phyloP scores from a whole-genome alignment of 2,113 vertebrate species.

The Grammomys surdaster region DNA sequence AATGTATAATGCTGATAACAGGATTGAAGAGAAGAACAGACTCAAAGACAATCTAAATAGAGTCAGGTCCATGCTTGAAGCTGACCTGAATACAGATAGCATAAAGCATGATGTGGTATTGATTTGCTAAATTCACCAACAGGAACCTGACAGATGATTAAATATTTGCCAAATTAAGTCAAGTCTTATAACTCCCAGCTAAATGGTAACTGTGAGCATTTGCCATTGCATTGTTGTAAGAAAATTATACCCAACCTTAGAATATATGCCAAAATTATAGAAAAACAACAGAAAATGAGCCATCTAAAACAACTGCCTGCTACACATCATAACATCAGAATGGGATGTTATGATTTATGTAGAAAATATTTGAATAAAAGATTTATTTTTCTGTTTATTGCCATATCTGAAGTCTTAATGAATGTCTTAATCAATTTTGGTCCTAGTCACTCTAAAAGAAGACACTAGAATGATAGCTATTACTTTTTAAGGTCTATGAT shows the following conservation, averaged over 20 bases:
- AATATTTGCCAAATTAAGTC: conserved; percentile 65
- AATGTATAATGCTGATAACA: background rate
- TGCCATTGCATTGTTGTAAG: background rate
- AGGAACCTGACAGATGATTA: conserved; percentile 69
- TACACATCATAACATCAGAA: background rate
- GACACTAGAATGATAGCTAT: background rate
- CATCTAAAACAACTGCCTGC: background rate
- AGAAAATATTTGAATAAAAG: background rate
- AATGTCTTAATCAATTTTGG: background rate
- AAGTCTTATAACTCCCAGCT: conserved; percentile 23
- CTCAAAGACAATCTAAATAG: conserved; percentile 67
- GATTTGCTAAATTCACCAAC: conserved; percentile 72
- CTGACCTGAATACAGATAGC: conserved; percentile 69
- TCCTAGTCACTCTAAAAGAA: background rate
- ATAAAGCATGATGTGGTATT: conserved; percentile 72
- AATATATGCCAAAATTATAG: conserved; percentile 28
- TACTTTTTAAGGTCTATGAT: background rate
- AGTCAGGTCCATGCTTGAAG: conserved; percentile 53
- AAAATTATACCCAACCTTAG: conserved; percentile 10
- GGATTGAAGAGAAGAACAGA: conserved; percentile 41
- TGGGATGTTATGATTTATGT: background rate
- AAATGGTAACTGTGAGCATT: conserved; percentile 36
- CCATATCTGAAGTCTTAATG: background rate
- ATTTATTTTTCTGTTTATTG: background rate
- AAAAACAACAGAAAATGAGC: background rate